These are phyloP conservation scores for Acrocyrtus sp. DNA, from an alignment of 2,888 invertebrate genomes.

Conservation along the genomic window DNA sequence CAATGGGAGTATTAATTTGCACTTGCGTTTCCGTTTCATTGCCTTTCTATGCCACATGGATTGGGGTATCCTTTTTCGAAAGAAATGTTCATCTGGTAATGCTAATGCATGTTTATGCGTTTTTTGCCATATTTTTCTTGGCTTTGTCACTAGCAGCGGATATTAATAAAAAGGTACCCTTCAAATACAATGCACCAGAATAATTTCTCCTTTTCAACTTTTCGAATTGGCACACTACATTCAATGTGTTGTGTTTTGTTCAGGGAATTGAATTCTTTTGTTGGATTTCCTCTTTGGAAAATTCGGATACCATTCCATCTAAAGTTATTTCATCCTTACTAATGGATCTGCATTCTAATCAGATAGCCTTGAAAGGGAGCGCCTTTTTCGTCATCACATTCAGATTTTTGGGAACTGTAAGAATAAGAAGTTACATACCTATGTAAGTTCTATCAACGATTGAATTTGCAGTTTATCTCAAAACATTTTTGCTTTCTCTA, in stretches of 20 bases:
- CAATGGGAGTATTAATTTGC: constrained; percentile 47
- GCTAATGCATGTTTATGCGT: constrained; percentile 46
- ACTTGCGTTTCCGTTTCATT: constrained; percentile 48
- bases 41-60: constrained; percentile 55
- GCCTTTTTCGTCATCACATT: constrained; percentile 52
- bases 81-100: constrained; percentile 43
- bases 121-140: constrained; percentile 51
- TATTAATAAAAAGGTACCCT: constrained; percentile 49
- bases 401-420: constrained; percentile 54
- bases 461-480: neutral
- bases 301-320: constrained; percentile 32
- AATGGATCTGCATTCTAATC: constrained; percentile 49
- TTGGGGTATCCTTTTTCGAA: constrained; percentile 49
- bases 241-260: neutral
- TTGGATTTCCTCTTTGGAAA: constrained; percentile 49
- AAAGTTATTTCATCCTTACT: constrained; percentile 42
- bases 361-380: constrained; percentile 49
- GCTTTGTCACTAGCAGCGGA: constrained; percentile 51
- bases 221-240: too few species aligned
- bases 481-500: neutral
- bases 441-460: neutral
- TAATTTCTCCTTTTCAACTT: neutral
- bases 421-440: neutral
- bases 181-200: neutral
- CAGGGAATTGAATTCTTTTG: constrained; percentile 52